A percentile compares a stretch with the other conserved stretches of the same genome.
phyloP scores from a whole-genome alignment of 2,113 vertebrate genomes.

The Capreolus pygargus region DNA sequence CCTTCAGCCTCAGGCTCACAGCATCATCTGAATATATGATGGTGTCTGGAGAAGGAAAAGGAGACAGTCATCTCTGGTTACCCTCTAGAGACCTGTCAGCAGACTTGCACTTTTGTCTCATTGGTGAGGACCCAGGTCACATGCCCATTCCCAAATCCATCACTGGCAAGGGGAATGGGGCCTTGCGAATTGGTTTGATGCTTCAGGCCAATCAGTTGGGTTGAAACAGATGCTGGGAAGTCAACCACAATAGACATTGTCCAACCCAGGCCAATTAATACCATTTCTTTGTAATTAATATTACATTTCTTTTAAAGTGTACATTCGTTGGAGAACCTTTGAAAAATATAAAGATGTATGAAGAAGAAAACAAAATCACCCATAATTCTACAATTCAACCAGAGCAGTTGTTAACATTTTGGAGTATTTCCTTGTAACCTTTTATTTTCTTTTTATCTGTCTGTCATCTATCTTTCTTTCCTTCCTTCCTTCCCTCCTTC shows the following conservation, averaged over 20 bases:
- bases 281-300: neutral
- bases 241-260: neutral
- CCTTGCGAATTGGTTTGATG: neutral
- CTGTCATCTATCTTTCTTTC: accelerated
- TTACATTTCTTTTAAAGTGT: neutral
- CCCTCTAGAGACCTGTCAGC: neutral
- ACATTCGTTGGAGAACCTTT: neutral
- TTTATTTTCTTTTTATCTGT: neutral
- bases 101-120: neutral
- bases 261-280: neutral
- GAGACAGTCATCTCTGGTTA: neutral
- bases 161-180: neutral
- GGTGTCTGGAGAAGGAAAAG: neutral
- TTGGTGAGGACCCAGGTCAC: neutral
- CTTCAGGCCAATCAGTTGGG: neutral
- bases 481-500: neutral
- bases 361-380: neutral
- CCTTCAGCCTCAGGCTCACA: neutral
- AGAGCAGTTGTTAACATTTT: neutral
- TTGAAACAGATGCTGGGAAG: neutral
- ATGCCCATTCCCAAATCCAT: neutral
- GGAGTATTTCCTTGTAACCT: neutral
- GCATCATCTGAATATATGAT: neutral
- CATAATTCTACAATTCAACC: neutral
- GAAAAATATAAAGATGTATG: neutral